Evolutionary conservation across 1,140 invertebrate genomes (phyloP).

Genomic region (Drosophila tropicalis): DNA sequence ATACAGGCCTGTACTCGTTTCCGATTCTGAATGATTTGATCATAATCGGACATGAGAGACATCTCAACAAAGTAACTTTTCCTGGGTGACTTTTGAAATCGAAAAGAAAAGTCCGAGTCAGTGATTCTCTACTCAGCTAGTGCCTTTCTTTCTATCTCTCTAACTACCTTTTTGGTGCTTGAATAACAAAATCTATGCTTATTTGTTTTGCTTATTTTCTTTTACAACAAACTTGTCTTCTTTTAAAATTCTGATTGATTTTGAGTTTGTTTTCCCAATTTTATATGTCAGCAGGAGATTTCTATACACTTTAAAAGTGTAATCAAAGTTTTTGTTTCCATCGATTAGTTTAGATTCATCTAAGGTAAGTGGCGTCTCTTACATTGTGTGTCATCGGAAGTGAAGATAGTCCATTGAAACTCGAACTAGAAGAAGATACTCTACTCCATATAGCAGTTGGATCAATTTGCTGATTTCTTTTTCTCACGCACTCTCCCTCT

Average conservation of each 20-base stretch:
- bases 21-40: too few relatives aligned
- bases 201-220: background rate
- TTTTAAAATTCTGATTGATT: slow-evolving; percentile 1
- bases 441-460: background rate
- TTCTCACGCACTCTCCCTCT: background rate
- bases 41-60: too few relatives aligned
- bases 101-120: background rate
- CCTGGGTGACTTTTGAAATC: background rate
- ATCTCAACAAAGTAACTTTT: too few relatives aligned
- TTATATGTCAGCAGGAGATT: background rate
- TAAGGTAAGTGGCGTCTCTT: slow-evolving; percentile 6
- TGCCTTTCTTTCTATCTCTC: slow-evolving; percentile 42
- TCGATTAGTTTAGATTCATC: background rate
- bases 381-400: slow-evolving; percentile 1
- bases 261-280: slow-evolving; percentile 5
- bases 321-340: background rate
- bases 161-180: slow-evolving; percentile 26
- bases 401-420: background rate
- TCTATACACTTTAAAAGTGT: background rate
- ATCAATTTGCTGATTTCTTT: background rate
- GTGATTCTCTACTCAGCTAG: slow-evolving; percentile 11
- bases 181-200: slow-evolving; percentile 1
- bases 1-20: background rate
- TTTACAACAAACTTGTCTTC: background rate
- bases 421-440: slow-evolving; percentile 2